Evolutionary conservation across 1,140 invertebrate species (phyloP), one percentile per base, ranked within the genome.

Genomic region (Leptestheria dahalacensis): DNA sequence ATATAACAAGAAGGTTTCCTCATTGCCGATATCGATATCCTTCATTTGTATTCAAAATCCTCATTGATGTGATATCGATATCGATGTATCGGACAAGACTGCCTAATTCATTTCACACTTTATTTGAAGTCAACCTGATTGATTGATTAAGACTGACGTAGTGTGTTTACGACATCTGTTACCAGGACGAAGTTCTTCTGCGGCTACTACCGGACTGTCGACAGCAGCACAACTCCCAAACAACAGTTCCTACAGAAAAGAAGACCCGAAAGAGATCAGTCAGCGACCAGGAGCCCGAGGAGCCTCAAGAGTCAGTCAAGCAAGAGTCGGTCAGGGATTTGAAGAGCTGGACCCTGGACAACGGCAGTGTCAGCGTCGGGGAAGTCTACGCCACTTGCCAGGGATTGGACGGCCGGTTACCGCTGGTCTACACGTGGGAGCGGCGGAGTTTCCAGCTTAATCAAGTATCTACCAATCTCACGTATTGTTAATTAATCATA

Each of bases 301-400:
- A 62, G 49, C 26, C 18, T 15, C 20, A 28, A 50, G 21, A 15
- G 41, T 2, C 9, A 18, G 23, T 18, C 24, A 26, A 18, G 53
- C 23, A 12, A 29, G 21, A 29, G 28, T 15, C 24, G 48, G 53
- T 23, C 63, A 62, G 33, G n/a, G 33, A 18, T 26, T 20, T 9
- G 29, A 55, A 78, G 55, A 90, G 91, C 1, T 92, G 89, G 88
- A 89, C 82, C 50, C 66, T 78, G 1, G 73, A 79, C 11, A 83
- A 84, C 69, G 83, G 83, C 18, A 82, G 82, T 26, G 77, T 92
- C 28, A 90, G 86, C 28, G 78, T 94, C 48, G 91, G 89, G 0
- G 88, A 95, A 73, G 69, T 94, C n/a, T 92, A 90, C 24, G 33
- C 15, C 12, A 50, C 18, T 3, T 56, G 50, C 26, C 25, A 26